Conservation (phyloP, 2,888 invertebrate species). For the Parascotia fuliginaria region DNA sequence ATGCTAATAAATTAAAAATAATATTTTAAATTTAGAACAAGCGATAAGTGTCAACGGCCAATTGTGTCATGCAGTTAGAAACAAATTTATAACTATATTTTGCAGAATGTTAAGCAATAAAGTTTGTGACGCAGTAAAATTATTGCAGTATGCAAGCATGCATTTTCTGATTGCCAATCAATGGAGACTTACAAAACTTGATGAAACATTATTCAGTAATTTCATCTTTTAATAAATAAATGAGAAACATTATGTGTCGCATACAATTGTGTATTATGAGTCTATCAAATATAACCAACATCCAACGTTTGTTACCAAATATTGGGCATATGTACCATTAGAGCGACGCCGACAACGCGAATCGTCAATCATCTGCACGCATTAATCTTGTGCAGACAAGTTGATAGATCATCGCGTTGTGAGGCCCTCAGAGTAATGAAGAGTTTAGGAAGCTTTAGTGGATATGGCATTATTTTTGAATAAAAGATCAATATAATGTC, state of each 20-base stretch:
- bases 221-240: neutral
- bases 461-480: slow-evolving; percentile 49
- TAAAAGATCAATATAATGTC: no score
- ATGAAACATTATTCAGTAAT: neutral
- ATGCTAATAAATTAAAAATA: slow-evolving; percentile 1
- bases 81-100: neutral
- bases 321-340: slow-evolving; percentile 73
- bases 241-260: neutral
- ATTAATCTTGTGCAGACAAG: slow-evolving; percentile 85
- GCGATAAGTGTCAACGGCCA: neutral
- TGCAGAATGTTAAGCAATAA: neutral
- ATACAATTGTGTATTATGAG: neutral
- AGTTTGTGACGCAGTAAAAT: neutral
- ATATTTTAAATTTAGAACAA: neutral
- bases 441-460: slow-evolving; percentile 25
- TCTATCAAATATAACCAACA: slow-evolving; percentile 31
- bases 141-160: neutral
- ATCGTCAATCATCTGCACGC: slow-evolving; percentile 84
- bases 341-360: slow-evolving; percentile 73
- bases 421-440: slow-evolving; percentile 44
- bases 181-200: neutral
- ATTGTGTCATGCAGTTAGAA: neutral
- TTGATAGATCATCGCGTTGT: slow-evolving; percentile 83
- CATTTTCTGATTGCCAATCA: neutral
- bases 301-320: slow-evolving; percentile 37